Base-by-base conservation (phyloP, 2,113 vertebrate genomes). In the Thinocorus orbignyianus region DNA sequence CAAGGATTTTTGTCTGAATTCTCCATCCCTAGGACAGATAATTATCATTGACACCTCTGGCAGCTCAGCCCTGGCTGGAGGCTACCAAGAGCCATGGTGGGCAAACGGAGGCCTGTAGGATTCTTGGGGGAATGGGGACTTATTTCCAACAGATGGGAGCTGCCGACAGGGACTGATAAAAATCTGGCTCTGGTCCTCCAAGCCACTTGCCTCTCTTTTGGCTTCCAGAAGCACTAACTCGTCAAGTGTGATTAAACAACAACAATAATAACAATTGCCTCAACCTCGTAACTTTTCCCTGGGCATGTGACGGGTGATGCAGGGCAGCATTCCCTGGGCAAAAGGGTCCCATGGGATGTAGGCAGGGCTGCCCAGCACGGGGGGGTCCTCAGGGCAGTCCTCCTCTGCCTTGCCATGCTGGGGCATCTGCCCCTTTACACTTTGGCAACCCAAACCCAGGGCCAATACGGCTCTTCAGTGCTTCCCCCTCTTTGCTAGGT, bases 381-480 rank as follows among this genome's bases (percentile, higher is more conserved):
- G 57, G 42, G 25, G 3, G 3, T 65, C 11, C 68, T 14, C 4
- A 8, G 39, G 46, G 28, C 18, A 65, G 30, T 3, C 4, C 17
- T 13, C 7, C 25, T n/a, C 39, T 48, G 23, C 79, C 46, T 48
- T n/a, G 23, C 35, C 41, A 7, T 4, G 51, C 37, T 39, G 42
- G 35, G 30, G 12, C 52, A 33, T 22, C 54, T 70, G 52, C 33
- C 58, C 44, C 26, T 51, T 44, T 17, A 7, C 13, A 18, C 46
- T 58, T 46, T 10, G 70, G 33, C 58, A 88, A 26, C 12, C 5
- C 9, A 58, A n/a, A 60, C 23, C n/a, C 5, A n/a, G 48, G 42
- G 49, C 26, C 28, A 54, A 3, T 1, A 0, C 0, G 0, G 55
- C 41, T 68, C 74, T 37, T 20, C 30, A 10, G 30, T 3, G 25